Evolutionary conservation across 2,797 vertebrate species (phyloP), one percentile per base, ranked within the genome.

Genomic region (Morelia viridis): DNA sequence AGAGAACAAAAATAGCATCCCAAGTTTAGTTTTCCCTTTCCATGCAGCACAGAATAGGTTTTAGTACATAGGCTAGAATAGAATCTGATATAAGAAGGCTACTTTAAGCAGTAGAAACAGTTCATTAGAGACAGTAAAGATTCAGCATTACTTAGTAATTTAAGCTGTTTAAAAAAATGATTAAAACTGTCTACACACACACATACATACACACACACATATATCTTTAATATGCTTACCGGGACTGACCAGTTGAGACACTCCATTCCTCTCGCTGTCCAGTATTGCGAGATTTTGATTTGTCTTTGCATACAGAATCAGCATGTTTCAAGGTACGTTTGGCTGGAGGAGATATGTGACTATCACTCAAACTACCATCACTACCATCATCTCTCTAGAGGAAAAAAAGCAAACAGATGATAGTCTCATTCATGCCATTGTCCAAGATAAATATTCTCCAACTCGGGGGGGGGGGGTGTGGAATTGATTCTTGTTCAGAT

Each of bases 231-330:
- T 60, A 93, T 91, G 89, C 97, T 92, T 96, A 99, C 99, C 99
- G 99, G 98, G 99, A 98, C 97, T 98, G 98, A 97, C 99, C 98
- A 95, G 98, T 96, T 96, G 98, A 97, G 95, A 99, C 98, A 92
- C 97, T 98, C 99, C 99, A 99, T 97, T 98, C 98, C 96, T 99
- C 98, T 97, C 99, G 98, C 97, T 98, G 99, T 95, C 98, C 98
- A 97, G 98, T 97, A 95, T 97, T 98, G 97, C 98, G 98, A 86
- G 98, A 98, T 95, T 98, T 98, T 28, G 99, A 99, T 96, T 98
- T 99, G 96, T 99, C 99, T 94, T 98, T 99, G 95, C 98, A 99
- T 97, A 99, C 98, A 94, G 98, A 98, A 96, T 99, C 98, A 22
- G 97, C 97, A 97, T 99, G 98, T 95, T 99, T 98, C 95, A 99